Evolutionary conservation across 2,113 vertebrate genomes (phyloP).

Genomic region (Orientallactaga bullata): DNA sequence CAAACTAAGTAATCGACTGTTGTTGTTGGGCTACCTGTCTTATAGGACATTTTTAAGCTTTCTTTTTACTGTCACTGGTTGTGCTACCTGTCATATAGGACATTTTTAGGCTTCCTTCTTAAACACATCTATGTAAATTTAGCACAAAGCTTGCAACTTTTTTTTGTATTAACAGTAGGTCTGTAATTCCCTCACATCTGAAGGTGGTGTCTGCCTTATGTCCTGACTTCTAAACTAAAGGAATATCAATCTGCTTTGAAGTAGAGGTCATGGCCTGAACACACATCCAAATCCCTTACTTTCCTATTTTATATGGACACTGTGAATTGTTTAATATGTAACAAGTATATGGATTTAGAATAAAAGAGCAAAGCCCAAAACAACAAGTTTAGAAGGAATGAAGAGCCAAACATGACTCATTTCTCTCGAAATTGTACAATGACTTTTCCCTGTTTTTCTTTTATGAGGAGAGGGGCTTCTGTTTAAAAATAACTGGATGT

Average conservation of each 20-base stretch:
- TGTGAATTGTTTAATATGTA: conserved; percentile 23
- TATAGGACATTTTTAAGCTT: conserved; percentile 48
- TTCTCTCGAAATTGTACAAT: conserved; percentile 71
- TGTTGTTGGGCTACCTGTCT: background rate
- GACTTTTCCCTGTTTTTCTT: conserved; percentile 49
- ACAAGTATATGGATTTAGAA: conserved; percentile 37
- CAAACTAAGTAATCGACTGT: conserved; percentile 22
- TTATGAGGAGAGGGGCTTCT: background rate
- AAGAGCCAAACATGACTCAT: conserved; percentile 42
- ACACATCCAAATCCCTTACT: conserved; percentile 44
- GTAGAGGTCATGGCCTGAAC: conserved; percentile 3
- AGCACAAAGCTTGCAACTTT: background rate
- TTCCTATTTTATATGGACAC: background rate
- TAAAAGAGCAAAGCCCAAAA: conserved; percentile 62
- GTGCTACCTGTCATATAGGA: background rate
- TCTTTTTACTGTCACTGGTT: background rate
- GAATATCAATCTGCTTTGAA: background rate
- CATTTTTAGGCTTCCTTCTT: conserved; percentile 46
- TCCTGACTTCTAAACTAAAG: conserved; percentile 6
- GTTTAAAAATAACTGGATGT: conserved; percentile 70
- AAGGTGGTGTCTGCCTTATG: conserved; percentile 1
- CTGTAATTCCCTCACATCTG: conserved; percentile 48
- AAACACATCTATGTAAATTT: conserved; percentile 36
- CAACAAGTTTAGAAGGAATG: conserved; percentile 62
- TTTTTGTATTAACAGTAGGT: conserved; percentile 59